Conservation (phyloP, 2,888 invertebrate species). For the Nineta flava region DNA sequence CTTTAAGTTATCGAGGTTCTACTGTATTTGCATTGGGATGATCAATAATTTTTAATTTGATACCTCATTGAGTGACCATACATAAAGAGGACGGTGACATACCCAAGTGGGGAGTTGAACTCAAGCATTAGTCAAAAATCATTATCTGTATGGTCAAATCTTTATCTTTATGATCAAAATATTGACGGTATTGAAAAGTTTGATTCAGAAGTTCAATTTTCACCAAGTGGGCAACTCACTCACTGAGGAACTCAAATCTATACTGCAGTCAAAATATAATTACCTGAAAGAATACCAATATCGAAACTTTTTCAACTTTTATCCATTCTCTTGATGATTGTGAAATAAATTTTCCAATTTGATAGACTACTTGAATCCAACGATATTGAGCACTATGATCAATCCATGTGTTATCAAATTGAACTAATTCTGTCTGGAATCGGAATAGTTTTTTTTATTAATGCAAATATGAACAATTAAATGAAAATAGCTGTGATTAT, state of each 20-base stretch:
- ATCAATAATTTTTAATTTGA: too few relatives aligned
- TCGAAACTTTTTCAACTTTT: slow-evolving; percentile 48
- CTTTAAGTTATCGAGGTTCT: too few relatives aligned
- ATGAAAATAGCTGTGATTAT: neutral
- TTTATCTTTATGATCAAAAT: too few relatives aligned
- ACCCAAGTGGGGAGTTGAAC: too few relatives aligned
- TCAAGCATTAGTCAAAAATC: too few relatives aligned
- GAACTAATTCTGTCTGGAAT: slow-evolving; percentile 57
- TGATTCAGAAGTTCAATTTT: too few relatives aligned
- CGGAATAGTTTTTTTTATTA: neutral
- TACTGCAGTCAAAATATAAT: slow-evolving; percentile 5
- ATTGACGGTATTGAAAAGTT: too few relatives aligned
- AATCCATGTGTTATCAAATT: slow-evolving; percentile 45
- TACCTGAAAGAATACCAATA: slow-evolving; percentile 56
- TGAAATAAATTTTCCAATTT: slow-evolving; percentile 69
- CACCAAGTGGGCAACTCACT: too few relatives aligned
- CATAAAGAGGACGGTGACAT: too few relatives aligned
- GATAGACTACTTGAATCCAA: slow-evolving; percentile 70
- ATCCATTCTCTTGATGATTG: slow-evolving; percentile 63
- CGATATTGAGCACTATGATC: slow-evolving; percentile 50
- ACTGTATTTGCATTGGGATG: too few relatives aligned
- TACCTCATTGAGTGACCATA: too few relatives aligned
- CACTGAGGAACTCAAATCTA: neutral
- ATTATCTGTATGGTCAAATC: too few relatives aligned
- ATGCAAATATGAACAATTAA: slow-evolving; percentile 10